Base-by-base conservation (phyloP, 1,140 invertebrate genomes). In the Eupristina koningsbergeri region DNA sequence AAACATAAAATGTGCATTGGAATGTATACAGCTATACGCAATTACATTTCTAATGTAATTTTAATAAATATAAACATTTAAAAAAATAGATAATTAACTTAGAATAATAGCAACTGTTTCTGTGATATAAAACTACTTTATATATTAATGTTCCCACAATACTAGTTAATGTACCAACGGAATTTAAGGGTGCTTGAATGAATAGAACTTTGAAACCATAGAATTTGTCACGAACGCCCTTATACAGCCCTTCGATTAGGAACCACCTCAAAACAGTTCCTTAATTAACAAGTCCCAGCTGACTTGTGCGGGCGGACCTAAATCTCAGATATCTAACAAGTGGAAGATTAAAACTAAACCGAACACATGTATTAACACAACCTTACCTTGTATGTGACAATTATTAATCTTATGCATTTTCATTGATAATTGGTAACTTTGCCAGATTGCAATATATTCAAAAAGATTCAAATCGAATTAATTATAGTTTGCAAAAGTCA, bases 241-340 rank as follows among this genome's bases (percentile, higher is more conserved):
- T 71, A 11, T 26, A 19, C 19, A 71, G 36, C 34, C 26, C 67
- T 71, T 41, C 67, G 67, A 71, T 71, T 71, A 22, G 36, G 36
- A 71, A 39, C 19, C 22, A 41, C 34, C 34, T 71, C 67, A 80
- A 64, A 67, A 41, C 22, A 61, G 53, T 78, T 34, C 58, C 50
- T 61, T 63, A 78, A 78, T 78, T 64, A 45, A 26, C 11, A 78
- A 39, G 53, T 74, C 45, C 41, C 71, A 47, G 45, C n/a, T 50
- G 36, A 64, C 13, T 34, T n/a, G 19, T 34, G 61, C 31, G 9
- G 29, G 3, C 31, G 3, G 7, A 41, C 36, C 67, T 41, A 41
- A 19, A 26, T 71, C 17, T 36, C 7, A 41, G 19, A 26, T 71
- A 74, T 31, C 26, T 47, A 47, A 74, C 22, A 41, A 74, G n/a